A percentile compares a stretch with the other conserved stretches of the same genome.
These are phyloP conservation scores for Ceramica pisi DNA, from an alignment of 2,888 invertebrate species.

Conservation along the genomic window DNA sequence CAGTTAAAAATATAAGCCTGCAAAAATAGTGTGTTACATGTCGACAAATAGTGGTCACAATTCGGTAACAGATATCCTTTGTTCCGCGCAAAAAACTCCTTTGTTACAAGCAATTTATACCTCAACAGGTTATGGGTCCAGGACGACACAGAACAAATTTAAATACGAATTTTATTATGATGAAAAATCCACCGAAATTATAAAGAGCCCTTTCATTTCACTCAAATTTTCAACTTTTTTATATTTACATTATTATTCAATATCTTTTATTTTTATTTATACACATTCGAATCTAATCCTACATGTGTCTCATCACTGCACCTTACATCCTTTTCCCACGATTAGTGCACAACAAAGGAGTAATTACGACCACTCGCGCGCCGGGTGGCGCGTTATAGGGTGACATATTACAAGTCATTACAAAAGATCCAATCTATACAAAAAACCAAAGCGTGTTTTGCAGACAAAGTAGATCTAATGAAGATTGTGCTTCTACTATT, in stretches of 20 bases:
- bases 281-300: constrained; percentile 14
- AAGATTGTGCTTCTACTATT: too few species aligned
- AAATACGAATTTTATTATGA: too few species aligned
- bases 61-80: not conserved
- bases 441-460: too few species aligned
- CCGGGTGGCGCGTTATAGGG: constrained; percentile 51
- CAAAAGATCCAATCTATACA: constrained; percentile 12
- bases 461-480: too few species aligned
- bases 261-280: too few species aligned
- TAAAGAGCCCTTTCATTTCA: too few species aligned
- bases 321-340: constrained; percentile 59
- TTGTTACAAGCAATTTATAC: too few species aligned
- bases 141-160: too few species aligned
- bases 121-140: too few species aligned
- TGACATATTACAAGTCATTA: constrained; percentile 10
- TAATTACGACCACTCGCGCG: constrained; percentile 55
- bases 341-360: constrained; percentile 57
- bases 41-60: constrained; percentile 1
- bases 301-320: constrained; percentile 42
- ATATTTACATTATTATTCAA: too few species aligned
- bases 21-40: constrained; percentile 19
- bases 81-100: too few species aligned
- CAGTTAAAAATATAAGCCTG: constrained; percentile 17
- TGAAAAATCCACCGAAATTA: too few species aligned
- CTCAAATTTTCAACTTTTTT: not conserved